Base-by-base conservation (phyloP, 2,888 invertebrate genomes). In the Frankliniella intonsa region DNA sequence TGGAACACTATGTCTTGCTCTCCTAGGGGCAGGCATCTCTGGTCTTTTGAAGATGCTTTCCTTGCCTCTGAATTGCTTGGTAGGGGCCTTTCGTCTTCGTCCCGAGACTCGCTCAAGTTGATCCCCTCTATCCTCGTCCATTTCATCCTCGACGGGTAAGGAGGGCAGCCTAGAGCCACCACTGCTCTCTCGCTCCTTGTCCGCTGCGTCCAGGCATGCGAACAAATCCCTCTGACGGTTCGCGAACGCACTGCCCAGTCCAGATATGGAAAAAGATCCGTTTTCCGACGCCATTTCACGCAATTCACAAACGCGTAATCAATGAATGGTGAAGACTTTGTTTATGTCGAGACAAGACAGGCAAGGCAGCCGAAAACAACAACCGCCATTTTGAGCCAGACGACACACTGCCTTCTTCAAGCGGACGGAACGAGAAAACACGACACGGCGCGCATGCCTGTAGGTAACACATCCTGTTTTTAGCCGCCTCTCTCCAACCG, bases 41-140 rank as follows among this genome's bases (percentile, higher is more conserved):
- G 94, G 93, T 83, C 92, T 90, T 87, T 95, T 95, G 85, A 93
- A 95, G 84, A 95, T 94, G 86, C 95, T 95, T 86, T 95, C 94
- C 86, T 91, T 90, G 0, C 93, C 92, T 85, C 91, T 89, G 85
- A 92, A 93, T 83, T 90, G 90, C 86, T 90, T 92, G 86, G 91
- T 91, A 87, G 91, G 90, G 19, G 49, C 86, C 84, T 83, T 85
- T 83, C 51, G 85, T 84, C 27, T 86, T 83, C 84, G 86, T 83
- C 62, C 62, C 3, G 22, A 11, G 25, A 12, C 69, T 10, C 25
- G n/a, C 22, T 22, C 25, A 25, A 2, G 12, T 9, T 5, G n/a
- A 22, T 22, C 10, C 22, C 12, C 12, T 25, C 25, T 25, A 25
- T 22, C 10, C 0, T 25, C 12, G 10, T 76, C 69, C 11, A 25